A percentile compares a stretch with the other conserved stretches of the same genome.
These are phyloP conservation scores for Microctenopoma lineatum DNA, from an alignment of 2,797 vertebrate genomes.

Conservation along the genomic window DNA sequence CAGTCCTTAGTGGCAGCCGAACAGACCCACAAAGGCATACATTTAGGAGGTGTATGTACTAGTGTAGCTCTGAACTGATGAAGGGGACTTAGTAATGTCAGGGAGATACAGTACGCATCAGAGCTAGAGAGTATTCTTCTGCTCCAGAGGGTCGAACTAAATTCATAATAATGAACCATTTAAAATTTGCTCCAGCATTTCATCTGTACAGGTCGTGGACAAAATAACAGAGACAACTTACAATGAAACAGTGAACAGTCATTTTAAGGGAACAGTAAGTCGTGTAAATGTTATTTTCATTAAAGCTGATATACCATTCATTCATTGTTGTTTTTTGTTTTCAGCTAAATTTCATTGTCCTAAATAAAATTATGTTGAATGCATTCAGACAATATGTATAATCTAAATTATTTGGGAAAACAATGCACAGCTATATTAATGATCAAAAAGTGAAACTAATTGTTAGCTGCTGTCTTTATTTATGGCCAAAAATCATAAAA, in stretches of 20 bases:
- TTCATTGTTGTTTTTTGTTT: background rate
- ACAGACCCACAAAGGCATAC: slow-evolving; percentile 50
- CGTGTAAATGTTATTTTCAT: background rate
- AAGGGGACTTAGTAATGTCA: slow-evolving; percentile 59
- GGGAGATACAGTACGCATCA: slow-evolving; percentile 30
- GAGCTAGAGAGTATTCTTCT: slow-evolving; percentile 52
- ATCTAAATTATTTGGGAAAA: too few species aligned
- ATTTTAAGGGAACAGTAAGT: too few species aligned
- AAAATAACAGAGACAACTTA: slow-evolving; percentile 5
- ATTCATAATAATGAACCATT: slow-evolving; percentile 37
- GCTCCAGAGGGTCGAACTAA: slow-evolving; percentile 48
- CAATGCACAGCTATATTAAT: too few species aligned
- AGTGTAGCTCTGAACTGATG: slow-evolving; percentile 41
- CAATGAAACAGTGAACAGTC: background rate
- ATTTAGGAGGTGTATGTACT: slow-evolving; percentile 43
- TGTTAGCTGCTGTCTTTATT: too few species aligned
- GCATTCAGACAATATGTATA: too few species aligned
- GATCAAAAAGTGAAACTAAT: too few species aligned
- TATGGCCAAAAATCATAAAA: too few species aligned
- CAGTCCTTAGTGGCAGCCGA: slow-evolving; percentile 44
- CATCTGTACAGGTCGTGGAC: slow-evolving; percentile 11
- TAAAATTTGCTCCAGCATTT: slow-evolving; percentile 11
- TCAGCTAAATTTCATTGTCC: too few species aligned
- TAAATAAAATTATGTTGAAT: too few species aligned
- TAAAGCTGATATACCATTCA: background rate